Base-by-base conservation (phyloP, 2,797 vertebrate genomes). In the Coracias cyanogaster region DNA sequence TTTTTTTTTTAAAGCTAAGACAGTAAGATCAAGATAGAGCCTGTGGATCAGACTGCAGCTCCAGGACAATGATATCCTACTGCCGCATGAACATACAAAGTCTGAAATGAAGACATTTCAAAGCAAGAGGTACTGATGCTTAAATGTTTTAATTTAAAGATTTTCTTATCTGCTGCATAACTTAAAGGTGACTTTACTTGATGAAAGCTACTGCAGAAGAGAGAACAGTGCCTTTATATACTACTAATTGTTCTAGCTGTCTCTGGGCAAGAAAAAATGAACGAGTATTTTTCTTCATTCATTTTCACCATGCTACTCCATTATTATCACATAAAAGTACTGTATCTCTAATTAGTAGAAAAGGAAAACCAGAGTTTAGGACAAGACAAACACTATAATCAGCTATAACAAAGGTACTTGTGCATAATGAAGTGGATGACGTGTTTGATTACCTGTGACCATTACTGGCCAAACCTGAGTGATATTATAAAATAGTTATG, bases 231-330 rank as follows among this genome's bases (percentile, higher is more conserved):
- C 41, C 7, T 20, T 73, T 60, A 45, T 46, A 33, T 4, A 20
- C 7, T 37, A 11, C 51, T 60, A 70, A 54, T 70, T 37, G 22
- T 60, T 21, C 28, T 69, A 57, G 15, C 10, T 49, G n/a, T 49
- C 16, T 81, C 29, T 86, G 31, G 54, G 18, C 5, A 57, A 82
- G 33, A 52, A 77, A 78, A 74, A 67, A 26, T 1, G 11, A 69
- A 35, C 1, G 0, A 1, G 4, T 31, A 15, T 60, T 61, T 60
- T 84, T 43, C 6, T 15, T 21, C 19, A 8, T 54, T 76, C 1
- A 14, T 72, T 79, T 94, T 79, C 54, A 69, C 4, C 10, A 11
- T 0, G 1, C 2, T 31, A 15, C 22, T 77, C 7, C 5, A 12
- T 83, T 87, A 52, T 64, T 77, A 31, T 55, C 4, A 43, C 18